Conservation (phyloP, 2,113 vertebrate genomes). For the Anser cygnoides region DNA sequence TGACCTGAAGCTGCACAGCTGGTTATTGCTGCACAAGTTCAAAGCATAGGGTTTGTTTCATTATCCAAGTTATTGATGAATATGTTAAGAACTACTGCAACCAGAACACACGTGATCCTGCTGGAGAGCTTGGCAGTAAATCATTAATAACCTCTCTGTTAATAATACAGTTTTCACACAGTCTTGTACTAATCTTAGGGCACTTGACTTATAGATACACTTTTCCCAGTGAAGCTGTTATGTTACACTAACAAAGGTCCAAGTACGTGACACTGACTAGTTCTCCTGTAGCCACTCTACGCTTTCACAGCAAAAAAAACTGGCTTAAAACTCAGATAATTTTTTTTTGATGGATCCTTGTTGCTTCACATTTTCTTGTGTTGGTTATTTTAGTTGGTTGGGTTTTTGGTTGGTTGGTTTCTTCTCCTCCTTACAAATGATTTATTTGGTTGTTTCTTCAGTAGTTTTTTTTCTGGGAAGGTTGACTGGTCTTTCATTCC, state of each 20-base stretch:
- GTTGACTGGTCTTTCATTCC: neutral
- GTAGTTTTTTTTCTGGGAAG: neutral
- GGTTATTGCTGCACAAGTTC: fast-evolving
- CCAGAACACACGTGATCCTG: neutral
- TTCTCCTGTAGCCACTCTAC: neutral
- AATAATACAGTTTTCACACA: neutral
- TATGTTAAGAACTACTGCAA: neutral
- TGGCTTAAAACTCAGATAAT: neutral
- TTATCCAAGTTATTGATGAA: neutral
- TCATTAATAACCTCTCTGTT: neutral
- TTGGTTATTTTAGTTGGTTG: neutral
- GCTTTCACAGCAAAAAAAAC: neutral
- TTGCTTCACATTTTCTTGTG: neutral
- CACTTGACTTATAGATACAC: neutral
- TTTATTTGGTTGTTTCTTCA: neutral
- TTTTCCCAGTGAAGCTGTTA: neutral
- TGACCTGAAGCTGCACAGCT: neutral
- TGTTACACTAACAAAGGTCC: neutral
- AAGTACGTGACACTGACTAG: neutral
- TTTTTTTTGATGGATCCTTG: neutral
- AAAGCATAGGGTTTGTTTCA: neutral
- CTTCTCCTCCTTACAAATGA: neutral
- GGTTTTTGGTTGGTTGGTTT: neutral
- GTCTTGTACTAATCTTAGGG: neutral
- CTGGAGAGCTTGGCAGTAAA: neutral